Conservation (phyloP, 2,797 vertebrate species). For the Chiloscyllium punctatum region DNA sequence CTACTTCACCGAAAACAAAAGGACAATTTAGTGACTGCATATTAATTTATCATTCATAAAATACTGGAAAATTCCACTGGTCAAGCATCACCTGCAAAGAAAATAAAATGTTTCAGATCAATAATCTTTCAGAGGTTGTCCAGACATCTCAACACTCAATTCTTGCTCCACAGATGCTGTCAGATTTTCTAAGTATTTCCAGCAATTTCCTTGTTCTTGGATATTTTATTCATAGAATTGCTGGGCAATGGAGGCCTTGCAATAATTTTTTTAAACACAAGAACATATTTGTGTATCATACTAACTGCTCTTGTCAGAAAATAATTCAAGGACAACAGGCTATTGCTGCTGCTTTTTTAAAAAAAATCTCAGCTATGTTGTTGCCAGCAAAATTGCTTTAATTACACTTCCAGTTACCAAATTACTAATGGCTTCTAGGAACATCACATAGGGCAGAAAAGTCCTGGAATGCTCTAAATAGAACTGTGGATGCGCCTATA, state of each 20-base stretch:
- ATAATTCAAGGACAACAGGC: not conserved
- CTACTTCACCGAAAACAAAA: not conserved
- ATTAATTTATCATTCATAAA: not conserved
- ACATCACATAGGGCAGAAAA: not conserved
- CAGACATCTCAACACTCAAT: too few species aligned
- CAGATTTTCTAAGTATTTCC: too few species aligned
- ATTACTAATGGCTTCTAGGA: not conserved
- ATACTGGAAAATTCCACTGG: too few species aligned
- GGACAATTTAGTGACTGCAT: not conserved
- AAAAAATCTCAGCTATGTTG: not conserved
- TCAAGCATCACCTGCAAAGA: too few species aligned
- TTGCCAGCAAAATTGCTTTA: not conserved
- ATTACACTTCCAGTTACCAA: not conserved
- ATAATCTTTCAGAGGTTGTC: too few species aligned
- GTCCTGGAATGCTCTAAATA: too few species aligned
- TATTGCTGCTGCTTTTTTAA: not conserved
- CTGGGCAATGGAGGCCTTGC: not conserved
- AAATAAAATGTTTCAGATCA: too few species aligned
- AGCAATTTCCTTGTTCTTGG: too few species aligned
- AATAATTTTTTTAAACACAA: not conserved
- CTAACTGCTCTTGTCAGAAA: not conserved
- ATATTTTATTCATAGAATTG: too few species aligned
- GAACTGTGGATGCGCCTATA: too few species aligned
- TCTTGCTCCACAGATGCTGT: too few species aligned
- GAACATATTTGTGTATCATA: not conserved